Conservation (phyloP, 2,888 invertebrate species). For the Myathropa florea region DNA sequence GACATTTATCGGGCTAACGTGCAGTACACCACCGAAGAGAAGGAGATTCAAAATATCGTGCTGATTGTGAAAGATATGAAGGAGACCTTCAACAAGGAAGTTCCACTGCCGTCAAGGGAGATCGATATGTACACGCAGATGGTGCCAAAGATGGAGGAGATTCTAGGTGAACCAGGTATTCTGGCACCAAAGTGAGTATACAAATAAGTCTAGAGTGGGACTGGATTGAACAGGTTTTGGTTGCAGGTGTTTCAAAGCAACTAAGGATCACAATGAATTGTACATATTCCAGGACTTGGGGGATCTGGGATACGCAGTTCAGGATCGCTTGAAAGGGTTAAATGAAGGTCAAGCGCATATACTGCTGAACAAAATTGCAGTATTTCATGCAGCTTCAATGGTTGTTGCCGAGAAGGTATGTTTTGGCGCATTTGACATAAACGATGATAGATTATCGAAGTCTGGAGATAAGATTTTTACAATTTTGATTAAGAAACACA, state of each 20-base stretch:
- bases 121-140: slow-evolving; percentile 6
- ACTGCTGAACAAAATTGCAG: slow-evolving; percentile 81
- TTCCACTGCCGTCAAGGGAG: not conserved
- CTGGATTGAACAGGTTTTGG: not conserved
- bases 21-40: not conserved
- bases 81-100: not conserved
- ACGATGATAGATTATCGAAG: too few species aligned
- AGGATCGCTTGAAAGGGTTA: slow-evolving; percentile 80
- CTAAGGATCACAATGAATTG: not conserved
- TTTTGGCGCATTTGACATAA: too few species aligned
- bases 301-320: slow-evolving; percentile 74
- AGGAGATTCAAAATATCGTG: not conserved
- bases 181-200: slow-evolving; percentile 7
- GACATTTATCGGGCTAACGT: slow-evolving; percentile 18
- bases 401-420: slow-evolving; percentile 80
- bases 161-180: not conserved
- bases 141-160: slow-evolving; percentile 8
- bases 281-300: slow-evolving; percentile 75
- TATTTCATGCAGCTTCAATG: slow-evolving; percentile 82
- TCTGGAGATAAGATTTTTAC: too few species aligned
- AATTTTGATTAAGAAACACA: too few species aligned
- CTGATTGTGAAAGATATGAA: slow-evolving; percentile 33
- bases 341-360: slow-evolving; percentile 81
- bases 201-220: not conserved
- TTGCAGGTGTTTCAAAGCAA: slow-evolving; percentile 1